Evolutionary conservation across 2,113 vertebrate genomes (phyloP), one percentile per base, ranked within the genome.

Genomic region (Tragelaphus imberbis): DNA sequence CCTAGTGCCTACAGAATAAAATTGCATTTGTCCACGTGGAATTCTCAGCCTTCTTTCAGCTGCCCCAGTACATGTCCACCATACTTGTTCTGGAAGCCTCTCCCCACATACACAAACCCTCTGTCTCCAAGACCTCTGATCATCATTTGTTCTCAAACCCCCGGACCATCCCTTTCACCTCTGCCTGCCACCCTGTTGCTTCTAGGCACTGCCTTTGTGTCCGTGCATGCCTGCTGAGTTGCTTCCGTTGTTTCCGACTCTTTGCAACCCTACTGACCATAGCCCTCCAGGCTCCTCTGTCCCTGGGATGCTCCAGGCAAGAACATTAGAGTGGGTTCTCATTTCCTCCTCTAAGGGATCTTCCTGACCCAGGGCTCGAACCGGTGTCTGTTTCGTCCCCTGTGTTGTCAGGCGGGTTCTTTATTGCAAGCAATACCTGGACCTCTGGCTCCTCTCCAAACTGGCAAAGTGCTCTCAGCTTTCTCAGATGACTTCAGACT

Each of bases 21-120:
- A 25, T 0, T 7, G 53, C 17, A 8, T 8, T 8, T 10, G 47
- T n/a, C 14, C 7, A 4, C 1, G 0, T 30, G 23, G 28, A n/a
- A 30, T 40, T 53, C n/a, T 40, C 84, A 56, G n/a, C 19, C 75
- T 55, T 55, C 25, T 47, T 55, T 36, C 63, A 8, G 2, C 12
- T n/a, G 28, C 8, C 8, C 77, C 30, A 36, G 17, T 65, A 3
- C 19, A 5, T 56, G 28, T 21, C 53, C 28, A 82, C 44, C 36
- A 3, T 17, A 14, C 40, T 61, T 61, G 49, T 90, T 84, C 58
- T 28, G 5, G 36, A 19, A 21, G 10, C 25, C 30, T 95, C 11
- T 15, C 84, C 15, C 15, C 1, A 58, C 61, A 44, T 4, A 36
- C n/a, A 30, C 21, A 36, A n/a, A 14, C 6, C 3, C 2, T 11